Conservation (phyloP, 2,888 invertebrate genomes). For the Tenthredo livida region DNA sequence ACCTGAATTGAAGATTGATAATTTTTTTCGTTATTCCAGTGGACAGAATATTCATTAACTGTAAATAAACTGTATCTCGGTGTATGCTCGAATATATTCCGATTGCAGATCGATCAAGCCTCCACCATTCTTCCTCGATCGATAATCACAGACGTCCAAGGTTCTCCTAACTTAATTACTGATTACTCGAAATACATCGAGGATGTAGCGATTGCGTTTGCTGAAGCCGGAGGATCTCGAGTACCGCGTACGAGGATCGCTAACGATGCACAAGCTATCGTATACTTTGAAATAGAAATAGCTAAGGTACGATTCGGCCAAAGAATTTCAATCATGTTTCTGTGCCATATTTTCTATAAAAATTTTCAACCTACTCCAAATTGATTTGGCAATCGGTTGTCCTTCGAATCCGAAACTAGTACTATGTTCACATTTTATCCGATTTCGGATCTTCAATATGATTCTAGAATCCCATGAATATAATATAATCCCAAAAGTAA, state of each 20-base stretch:
- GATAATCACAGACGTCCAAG: conserved; percentile 2
- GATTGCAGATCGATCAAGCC: conserved; percentile 42
- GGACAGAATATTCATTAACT: too few relatives aligned
- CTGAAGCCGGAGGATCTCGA: conserved; percentile 58
- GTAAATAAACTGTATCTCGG: too few relatives aligned
- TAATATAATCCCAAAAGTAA: too few relatives aligned
- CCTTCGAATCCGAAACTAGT: not conserved
- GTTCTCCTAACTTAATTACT: not conserved
- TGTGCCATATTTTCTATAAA: not conserved
- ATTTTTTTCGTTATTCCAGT: too few relatives aligned
- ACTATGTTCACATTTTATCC: not conserved
- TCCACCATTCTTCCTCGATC: conserved; percentile 35
- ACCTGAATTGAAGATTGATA: too few relatives aligned
- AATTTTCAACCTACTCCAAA: not conserved
- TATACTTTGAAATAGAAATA: conserved; percentile 79
- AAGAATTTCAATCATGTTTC: not conserved
- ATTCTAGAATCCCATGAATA: not conserved
- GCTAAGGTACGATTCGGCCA: conserved; percentile 76
- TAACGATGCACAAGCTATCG: conserved; percentile 75
- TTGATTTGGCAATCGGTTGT: too few relatives aligned
- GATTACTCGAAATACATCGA: conserved; percentile 60
- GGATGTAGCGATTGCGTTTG: conserved; percentile 59
- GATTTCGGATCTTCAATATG: not conserved
- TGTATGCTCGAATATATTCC: not conserved
- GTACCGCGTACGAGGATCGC: conserved; percentile 58